Evolutionary conservation across 1,140 invertebrate genomes (phyloP).

Genomic region (Drosophila azteca): DNA sequence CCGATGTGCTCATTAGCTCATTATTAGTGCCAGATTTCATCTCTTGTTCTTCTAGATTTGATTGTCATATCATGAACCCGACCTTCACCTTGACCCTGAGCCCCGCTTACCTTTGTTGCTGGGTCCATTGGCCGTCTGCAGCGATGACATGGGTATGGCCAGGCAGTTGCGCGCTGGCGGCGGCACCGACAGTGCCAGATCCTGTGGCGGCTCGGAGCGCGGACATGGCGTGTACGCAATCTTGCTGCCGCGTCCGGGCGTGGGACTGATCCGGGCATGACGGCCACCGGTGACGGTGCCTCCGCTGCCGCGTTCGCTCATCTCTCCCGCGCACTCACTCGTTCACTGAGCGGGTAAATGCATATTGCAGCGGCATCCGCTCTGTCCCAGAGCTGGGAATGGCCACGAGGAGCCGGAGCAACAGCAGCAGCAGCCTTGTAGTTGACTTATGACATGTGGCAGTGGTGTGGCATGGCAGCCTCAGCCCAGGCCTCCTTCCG

Average conservation of each 20-base stretch:
- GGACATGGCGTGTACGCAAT: constrained; percentile 86
- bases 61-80: constrained; percentile 7
- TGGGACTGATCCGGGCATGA: constrained; percentile 83
- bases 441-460: constrained; percentile 4
- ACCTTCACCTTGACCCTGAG: constrained; percentile 10
- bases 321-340: constrained; percentile 19
- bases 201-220: constrained; percentile 84
- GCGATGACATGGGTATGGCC: constrained; percentile 75
- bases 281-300: constrained; percentile 61
- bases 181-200: constrained; percentile 77
- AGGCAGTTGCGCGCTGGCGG: constrained; percentile 63
- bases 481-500: constrained; percentile 40
- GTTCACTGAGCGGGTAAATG: constrained; percentile 40
- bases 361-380: constrained; percentile 21
- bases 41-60: not conserved
- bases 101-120: constrained; percentile 60
- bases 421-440: constrained; percentile 25
- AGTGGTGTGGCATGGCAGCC: constrained; percentile 25
- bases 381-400: not conserved
- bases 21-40: constrained; percentile 17
- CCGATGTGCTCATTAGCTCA: constrained; percentile 30
- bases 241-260: constrained; percentile 85
- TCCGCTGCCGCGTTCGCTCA: constrained; percentile 67
- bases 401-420: not conserved
- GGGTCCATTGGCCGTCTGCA: constrained; percentile 79